A percentile compares a stretch with the other conserved stretches of the same genome.
Conservation (phyloP, 2,797 vertebrate species). For the Parotocinclus haroldoi region DNA sequence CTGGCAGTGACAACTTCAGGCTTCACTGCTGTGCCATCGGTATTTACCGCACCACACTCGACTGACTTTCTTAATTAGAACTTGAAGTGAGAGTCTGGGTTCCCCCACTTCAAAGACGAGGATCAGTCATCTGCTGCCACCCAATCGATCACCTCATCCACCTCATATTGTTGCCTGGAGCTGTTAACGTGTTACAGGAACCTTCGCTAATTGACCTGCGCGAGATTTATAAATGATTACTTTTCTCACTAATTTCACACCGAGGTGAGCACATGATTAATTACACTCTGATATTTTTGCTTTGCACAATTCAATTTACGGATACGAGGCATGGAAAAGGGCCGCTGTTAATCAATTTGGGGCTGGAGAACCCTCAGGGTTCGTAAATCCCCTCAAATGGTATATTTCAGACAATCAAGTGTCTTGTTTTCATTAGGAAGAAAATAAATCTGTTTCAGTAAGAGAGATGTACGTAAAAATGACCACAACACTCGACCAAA, state of each 20-base stretch:
- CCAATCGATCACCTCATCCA: constrained; percentile 34
- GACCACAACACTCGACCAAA: too few relatives aligned
- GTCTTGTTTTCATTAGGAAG: too few relatives aligned
- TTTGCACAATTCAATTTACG: constrained; percentile 32
- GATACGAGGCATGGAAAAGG: constrained; percentile 12
- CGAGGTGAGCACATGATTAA: constrained; percentile 40
- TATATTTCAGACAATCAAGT: too few relatives aligned
- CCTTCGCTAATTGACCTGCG: constrained; percentile 41
- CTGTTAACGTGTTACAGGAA: constrained; percentile 27
- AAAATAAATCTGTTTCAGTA: too few relatives aligned
- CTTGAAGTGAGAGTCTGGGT: constrained; percentile 33
- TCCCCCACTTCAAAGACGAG: constrained; percentile 33
- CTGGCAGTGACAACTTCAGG: constrained; percentile 7
- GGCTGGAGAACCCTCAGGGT: too few relatives aligned
- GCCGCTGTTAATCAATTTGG: constrained; percentile 1
- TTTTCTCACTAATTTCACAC: constrained; percentile 47
- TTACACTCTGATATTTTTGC: constrained; percentile 32
- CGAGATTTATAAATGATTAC: constrained; percentile 45
- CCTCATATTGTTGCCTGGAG: constrained; percentile 31
- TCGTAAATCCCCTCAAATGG: too few relatives aligned
- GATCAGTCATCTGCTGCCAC: constrained; percentile 40
- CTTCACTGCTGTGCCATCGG: constrained; percentile 34
- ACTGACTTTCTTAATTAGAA: constrained; percentile 43
- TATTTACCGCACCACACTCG: constrained; percentile 38
- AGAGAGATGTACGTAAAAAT: too few relatives aligned